A percentile compares a stretch with the other conserved stretches of the same genome.
Evolutionary conservation across 2,797 vertebrate species (phyloP).

Genomic region (Lagodon rhomboides): DNA sequence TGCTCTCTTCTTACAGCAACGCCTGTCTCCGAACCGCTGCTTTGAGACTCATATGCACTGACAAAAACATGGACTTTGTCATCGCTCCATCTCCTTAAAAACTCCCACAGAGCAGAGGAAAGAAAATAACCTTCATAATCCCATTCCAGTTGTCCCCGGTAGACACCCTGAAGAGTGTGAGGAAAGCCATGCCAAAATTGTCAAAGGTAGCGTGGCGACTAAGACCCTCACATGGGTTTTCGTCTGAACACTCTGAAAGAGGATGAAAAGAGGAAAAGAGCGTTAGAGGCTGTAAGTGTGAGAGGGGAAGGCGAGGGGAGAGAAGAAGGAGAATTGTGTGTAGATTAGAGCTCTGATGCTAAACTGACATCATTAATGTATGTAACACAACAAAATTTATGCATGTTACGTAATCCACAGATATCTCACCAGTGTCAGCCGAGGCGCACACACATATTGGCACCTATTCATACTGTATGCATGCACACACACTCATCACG

Average conservation of each 20-base stretch:
- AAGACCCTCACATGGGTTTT: conserved; percentile 95
- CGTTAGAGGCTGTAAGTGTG: conserved; percentile 36
- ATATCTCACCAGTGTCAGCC: conserved; percentile 66
- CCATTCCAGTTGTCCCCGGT: conserved; percentile 99
- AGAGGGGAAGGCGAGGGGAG: conserved; percentile 36
- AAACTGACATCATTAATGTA: conserved; percentile 71
- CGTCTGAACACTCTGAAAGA: conserved; percentile 90
- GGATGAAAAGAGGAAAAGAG: conserved; percentile 29
- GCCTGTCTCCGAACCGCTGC: conserved; percentile 45
- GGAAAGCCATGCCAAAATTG: conserved; percentile 98
- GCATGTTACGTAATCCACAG: conserved; percentile 68
- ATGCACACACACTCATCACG: conserved; percentile 41
- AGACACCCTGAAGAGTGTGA: conserved; percentile 96
- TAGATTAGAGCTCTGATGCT: conserved; percentile 56
- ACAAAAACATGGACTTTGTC: conserved; percentile 38
- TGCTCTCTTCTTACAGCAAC: conserved; percentile 64
- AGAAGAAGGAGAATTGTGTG: conserved; percentile 50
- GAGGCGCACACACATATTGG: conserved; percentile 34
- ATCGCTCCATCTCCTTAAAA: conserved; percentile 49
- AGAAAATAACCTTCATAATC: conserved; percentile 95
- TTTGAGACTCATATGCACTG: conserved; percentile 30
- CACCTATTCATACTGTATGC: conserved; percentile 43
- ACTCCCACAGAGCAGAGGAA: conserved; percentile 21
- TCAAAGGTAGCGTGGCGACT: conserved; percentile 96
- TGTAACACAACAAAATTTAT: conserved; percentile 70